Evolutionary conservation across 2,888 invertebrate genomes (phyloP), one percentile per base, ranked within the genome.

Genomic region (Cerastoderma edule): DNA sequence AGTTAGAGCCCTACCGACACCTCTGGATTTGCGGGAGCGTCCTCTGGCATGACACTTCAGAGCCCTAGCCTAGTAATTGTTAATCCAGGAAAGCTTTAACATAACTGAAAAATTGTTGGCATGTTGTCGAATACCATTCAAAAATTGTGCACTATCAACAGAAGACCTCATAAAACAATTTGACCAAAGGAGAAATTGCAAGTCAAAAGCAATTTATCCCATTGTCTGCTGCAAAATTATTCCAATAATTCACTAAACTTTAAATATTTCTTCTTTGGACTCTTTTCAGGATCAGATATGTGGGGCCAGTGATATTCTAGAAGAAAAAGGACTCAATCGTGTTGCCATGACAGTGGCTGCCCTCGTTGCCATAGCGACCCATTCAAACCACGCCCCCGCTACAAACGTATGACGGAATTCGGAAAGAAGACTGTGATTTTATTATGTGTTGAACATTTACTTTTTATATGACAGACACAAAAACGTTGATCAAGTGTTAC

Each of bases 291-390:
- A 97, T 92, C 94, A 97, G 87, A 95, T 97, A 91, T 98, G 98
- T 94, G 96, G 97, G 92, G 95, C 97, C 46, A 96, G 97, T 44
- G 98, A 98, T 93, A 96, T 98, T n/a, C 94, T 98, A 56, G 97
- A 97, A 93, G 97, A 97, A 72, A 96, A 89, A 57, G 91, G 97
- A 0, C 95, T 96, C 19, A 96, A 97, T 1, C 96, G 97, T 91
- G 96, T 98, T 30, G 97, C 97, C 64, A 96, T 97, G 81, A 98
- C 98, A 0, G 97, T 98, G 28, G 95, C 96, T 1, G 97, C 97
- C 92, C 93, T 98, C 22, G 94, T 97, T 64, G 87, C 89, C 77
- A 81, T 88, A 65, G 84, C 86, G 67, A 83, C 84, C 53, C 86
- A 86, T 83, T 86, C 89, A 22, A 87, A 86, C 71, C 71, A 69